phyloP scores from a whole-genome alignment of 2,888 invertebrate genomes.

The Noctua janthina region DNA sequence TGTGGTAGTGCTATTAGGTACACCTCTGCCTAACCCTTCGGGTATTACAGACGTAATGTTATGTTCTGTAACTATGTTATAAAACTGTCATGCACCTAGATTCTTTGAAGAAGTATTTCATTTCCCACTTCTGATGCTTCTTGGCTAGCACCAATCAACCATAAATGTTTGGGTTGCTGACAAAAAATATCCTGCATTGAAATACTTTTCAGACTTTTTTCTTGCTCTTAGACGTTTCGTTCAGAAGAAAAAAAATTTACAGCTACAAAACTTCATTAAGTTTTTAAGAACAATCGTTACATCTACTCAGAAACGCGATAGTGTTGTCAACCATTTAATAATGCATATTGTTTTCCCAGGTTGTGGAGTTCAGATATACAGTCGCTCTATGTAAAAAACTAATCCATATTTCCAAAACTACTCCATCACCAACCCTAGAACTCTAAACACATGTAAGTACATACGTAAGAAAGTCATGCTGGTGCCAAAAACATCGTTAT shows the following conservation, averaged over 20 bases:
- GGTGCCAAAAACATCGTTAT: conserved; percentile 81
- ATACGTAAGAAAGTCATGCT: conserved; percentile 62
- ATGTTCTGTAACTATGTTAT: too few relatives aligned
- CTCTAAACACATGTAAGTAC: conserved; percentile 66
- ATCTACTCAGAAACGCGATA: not conserved
- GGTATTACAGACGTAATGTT: too few relatives aligned
- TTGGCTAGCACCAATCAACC: not conserved
- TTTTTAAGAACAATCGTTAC: too few relatives aligned
- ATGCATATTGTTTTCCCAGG: not conserved
- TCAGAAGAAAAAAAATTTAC: not conserved
- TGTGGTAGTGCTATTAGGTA: too few relatives aligned
- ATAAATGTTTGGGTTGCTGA: not conserved
- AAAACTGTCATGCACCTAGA: not conserved
- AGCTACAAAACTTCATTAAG: not conserved
- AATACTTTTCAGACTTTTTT: not conserved
- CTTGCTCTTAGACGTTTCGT: not conserved
- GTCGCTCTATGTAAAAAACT: not conserved
- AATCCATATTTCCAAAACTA: not conserved
- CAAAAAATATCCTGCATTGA: too few relatives aligned
- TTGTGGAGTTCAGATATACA: not conserved
- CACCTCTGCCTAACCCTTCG: too few relatives aligned
- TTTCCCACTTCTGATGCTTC: too few relatives aligned
- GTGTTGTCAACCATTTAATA: not conserved
- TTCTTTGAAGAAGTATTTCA: not conserved
- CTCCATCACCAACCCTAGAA: conserved; percentile 52